Evolutionary conservation across 2,888 invertebrate genomes (phyloP).

Genomic region (Catocala fraxini): DNA sequence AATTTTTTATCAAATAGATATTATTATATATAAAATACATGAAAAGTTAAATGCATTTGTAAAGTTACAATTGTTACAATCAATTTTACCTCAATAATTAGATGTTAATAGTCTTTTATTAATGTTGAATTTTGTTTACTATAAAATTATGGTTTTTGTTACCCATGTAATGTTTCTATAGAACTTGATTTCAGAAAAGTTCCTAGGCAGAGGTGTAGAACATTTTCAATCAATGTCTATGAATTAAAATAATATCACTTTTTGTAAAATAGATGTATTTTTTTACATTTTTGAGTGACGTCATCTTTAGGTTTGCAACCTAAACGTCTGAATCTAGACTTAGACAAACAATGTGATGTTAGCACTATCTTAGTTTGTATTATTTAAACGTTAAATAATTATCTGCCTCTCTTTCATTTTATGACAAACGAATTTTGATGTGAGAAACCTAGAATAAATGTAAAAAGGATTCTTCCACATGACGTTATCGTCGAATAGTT

Average conservation of each 20-base stretch:
- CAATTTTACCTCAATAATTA: not conserved
- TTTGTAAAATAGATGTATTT: conserved; percentile 30
- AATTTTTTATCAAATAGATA: not conserved
- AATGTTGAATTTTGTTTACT: not conserved
- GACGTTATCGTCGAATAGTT: conserved; percentile 15
- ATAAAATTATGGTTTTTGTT: conserved; percentile 11
- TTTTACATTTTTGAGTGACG: conserved; percentile 29
- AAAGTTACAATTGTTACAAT: conserved; percentile 3
- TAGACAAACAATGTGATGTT: conserved; percentile 71
- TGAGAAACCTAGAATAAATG: conserved; percentile 16
- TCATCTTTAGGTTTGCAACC: conserved; percentile 49
- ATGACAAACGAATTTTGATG: conserved; percentile 20
- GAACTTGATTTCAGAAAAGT: conserved; percentile 42
- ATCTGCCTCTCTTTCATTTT: conserved; percentile 25
- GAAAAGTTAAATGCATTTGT: conserved; percentile 11
- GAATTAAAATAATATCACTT: conserved; percentile 33
- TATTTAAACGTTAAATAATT: conserved; percentile 58
- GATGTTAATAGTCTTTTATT: not conserved
- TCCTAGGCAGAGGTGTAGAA: conserved; percentile 50
- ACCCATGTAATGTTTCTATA: conserved; percentile 30
- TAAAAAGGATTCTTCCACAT: conserved; percentile 16
- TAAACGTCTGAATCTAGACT: conserved; percentile 52
- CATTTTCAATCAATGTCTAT: conserved; percentile 47
- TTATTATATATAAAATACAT: not conserved
- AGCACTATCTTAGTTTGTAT: conserved; percentile 62